Conservation (phyloP, 2,113 vertebrate genomes). For the Acanthochromis polyacanthus region DNA sequence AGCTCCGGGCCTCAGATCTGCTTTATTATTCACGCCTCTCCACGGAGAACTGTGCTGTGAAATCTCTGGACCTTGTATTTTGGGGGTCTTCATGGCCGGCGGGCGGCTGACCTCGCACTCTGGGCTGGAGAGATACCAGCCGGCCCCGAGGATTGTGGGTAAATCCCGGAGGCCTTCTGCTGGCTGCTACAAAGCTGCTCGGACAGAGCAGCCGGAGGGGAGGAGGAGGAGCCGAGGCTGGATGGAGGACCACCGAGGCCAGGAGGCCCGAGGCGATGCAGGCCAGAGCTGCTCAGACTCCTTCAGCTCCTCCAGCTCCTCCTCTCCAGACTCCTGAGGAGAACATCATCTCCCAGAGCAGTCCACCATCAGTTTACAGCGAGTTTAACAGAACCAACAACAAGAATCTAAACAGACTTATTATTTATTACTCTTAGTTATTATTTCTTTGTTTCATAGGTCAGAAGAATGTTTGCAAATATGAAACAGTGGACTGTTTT, state of each 20-base stretch:
- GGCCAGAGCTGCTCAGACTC: constrained; percentile 11
- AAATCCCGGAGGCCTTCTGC: constrained; percentile 48
- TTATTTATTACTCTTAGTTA: too few relatives aligned
- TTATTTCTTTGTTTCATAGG: too few relatives aligned
- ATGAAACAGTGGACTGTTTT: too few relatives aligned
- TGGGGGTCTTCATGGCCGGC: constrained; percentile 48
- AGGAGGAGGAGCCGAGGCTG: constrained; percentile 41
- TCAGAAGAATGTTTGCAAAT: too few relatives aligned
- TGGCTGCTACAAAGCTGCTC: constrained; percentile 59
- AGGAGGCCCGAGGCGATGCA: constrained; percentile 57
- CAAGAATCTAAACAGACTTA: too few relatives aligned
- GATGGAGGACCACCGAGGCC: constrained; percentile 39
- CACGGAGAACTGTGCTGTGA: constrained; percentile 45
- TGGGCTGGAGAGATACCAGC: constrained; percentile 50
- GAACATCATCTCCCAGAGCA: not conserved
- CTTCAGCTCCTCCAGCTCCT: not conserved
- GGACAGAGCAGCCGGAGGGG: constrained; percentile 62
- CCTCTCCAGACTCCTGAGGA: not conserved
- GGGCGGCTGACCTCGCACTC: constrained; percentile 67
- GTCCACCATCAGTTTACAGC: not conserved
- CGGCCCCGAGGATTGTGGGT: constrained; percentile 56
- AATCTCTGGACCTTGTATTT: constrained; percentile 43
- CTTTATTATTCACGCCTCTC: constrained; percentile 34
- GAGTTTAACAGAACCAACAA: too few relatives aligned
- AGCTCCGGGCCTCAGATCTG: constrained; percentile 26